Base-by-base conservation (phyloP, 2,113 vertebrate species). In the Origma solitaria region DNA sequence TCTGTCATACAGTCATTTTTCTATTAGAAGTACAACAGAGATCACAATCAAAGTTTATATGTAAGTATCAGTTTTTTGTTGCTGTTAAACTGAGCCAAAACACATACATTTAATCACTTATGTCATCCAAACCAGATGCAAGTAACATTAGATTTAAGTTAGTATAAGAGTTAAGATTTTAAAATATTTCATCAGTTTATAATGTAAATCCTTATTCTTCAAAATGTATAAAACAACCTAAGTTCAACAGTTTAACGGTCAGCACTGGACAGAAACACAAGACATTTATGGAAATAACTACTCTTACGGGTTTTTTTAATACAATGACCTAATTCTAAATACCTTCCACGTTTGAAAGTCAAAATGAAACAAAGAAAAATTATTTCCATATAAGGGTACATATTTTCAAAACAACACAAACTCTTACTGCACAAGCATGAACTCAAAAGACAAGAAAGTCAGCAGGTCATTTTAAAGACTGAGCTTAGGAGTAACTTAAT, bases 191-290 rank as follows among this genome's bases (percentile, higher is more conserved):
- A 85, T 71, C 35, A 47, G 77, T 82, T 91, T 75, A 91, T 87
- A 91, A 38, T 60, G 49, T 51, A 96, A 94, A 94, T 66, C 57
- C 61, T 71, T 66, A 70, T 60, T 65, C 62, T 91, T 86, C 9
- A 3, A 86, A 71, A 93, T 37, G 15, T 82, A 90, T 94, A 72
- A 72, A 94, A 87, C 40, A 91, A 70, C 37, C 87, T 40, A 89
- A 73, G 77, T 93, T 94, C 96, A 95, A 79, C 92, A 91, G 38
- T 91, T 96, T 64, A 92, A 96, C 50, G 56, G 77, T 94, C 92
- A 95, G 72, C 69, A 92, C 64, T 76, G 87, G 61, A 95, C 69
- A 96, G 69, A 92, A 96, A 91, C 47, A 84, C 27, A 94, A 73
- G 77, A 86, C 82, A 51, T 94, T 95, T 94, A 94, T 96, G 88